Evolutionary conservation across 2,113 vertebrate genomes (phyloP), one percentile per base, ranked within the genome.

Genomic region (Symphodus melops): DNA sequence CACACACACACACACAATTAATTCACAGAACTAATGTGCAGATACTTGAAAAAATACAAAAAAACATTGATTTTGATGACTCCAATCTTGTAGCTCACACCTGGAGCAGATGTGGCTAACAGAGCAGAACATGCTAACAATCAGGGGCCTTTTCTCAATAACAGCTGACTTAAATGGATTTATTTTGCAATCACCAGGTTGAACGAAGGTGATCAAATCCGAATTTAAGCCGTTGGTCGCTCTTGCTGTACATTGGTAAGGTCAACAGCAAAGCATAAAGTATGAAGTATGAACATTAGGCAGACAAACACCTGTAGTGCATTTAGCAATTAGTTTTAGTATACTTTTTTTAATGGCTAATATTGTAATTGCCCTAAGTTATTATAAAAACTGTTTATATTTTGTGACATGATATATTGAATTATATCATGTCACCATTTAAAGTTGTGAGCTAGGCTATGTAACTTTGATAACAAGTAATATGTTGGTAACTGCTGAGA

Each of bases 201-300:
- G 88, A 92, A 92, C 77, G 91, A 94, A 64, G 92, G 83, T 42
- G 90, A 93, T 81, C 89, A 93, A 72, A 94, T 94, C 86, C 88
- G 90, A 86, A 91, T 95, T 85, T 94, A 93, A 85, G 65, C 69
- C 9, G 66, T 68, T 14, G 33, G 23, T 75, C 23, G 0, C 54
- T 53, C 74, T 68, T 37, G 19, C 72, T 61, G 55, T 66, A 23
- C 55, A 42, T 83, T 20, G 90, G 91, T 93, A 93, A 92, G 92
- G 48, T 67, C 71, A 49, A 46, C 63, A 61, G 61, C 42, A 60
- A 33, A 69, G 51, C 37, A 20, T 49, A 25, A 11, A 72, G 61
- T 42, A n/a, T n/a, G 12, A 41, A 56, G 67, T 51, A 25, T 12
- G 12, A 41, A 66, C 59, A 1, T 44, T 37, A 53, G 41, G 4